Evolutionary conservation across 2,113 vertebrate species (phyloP).

Genomic region (Eidolon helvum): DNA sequence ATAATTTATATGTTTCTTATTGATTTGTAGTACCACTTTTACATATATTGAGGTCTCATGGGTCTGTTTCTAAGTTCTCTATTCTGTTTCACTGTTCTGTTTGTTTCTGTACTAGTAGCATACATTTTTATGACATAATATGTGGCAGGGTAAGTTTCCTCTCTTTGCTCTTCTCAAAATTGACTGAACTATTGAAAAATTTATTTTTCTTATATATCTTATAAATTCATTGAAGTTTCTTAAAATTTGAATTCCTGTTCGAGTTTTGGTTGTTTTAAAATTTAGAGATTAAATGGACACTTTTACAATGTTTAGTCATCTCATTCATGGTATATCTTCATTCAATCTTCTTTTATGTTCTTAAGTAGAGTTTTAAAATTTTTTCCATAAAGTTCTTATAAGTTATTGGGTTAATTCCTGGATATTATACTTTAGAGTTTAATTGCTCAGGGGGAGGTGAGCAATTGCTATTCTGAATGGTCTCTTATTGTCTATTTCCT

Average conservation of each 20-base stretch:
- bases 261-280: neutral
- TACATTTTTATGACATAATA: neutral
- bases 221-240: neutral
- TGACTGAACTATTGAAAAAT: neutral
- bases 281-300: neutral
- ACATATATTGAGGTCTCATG: neutral
- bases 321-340: neutral
- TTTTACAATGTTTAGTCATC: neutral
- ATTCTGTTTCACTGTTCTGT: neutral
- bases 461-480: neutral
- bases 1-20: neutral
- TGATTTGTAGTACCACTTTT: neutral
- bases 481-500: neutral
- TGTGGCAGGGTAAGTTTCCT: neutral
- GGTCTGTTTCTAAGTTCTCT: neutral
- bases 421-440: conserved; percentile 11
- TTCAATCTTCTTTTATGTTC: neutral
- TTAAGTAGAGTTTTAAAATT: neutral
- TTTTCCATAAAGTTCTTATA: conserved; percentile 5
- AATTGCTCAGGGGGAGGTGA: neutral
- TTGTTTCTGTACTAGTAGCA: neutral
- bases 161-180: neutral
- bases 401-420: neutral
- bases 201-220: neutral
- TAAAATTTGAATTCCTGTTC: neutral